These are phyloP conservation scores for Ptilorrhoa leucosticta DNA, from an alignment of 2,113 vertebrate species.

Conservation along the genomic window DNA sequence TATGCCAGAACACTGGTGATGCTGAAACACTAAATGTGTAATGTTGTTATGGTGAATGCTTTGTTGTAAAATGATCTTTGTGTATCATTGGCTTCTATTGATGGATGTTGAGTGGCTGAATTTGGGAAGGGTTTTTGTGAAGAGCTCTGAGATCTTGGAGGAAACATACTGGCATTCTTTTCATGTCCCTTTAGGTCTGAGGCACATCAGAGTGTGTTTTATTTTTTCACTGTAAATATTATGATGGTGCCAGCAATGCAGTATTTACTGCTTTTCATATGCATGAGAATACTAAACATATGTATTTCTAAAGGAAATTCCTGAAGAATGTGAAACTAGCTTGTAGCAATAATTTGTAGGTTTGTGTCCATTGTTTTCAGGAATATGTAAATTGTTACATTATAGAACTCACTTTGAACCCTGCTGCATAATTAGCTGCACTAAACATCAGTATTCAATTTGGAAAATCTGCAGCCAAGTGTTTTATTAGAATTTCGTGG, in stretches of 20 bases:
- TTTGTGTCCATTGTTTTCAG: constrained; percentile 62
- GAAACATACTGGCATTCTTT: neutral
- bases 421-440: constrained; percentile 37
- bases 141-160: neutral
- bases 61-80: neutral
- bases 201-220: neutral
- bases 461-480: constrained; percentile 54
- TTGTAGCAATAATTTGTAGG: constrained; percentile 64
- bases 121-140: neutral
- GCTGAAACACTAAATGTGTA: neutral
- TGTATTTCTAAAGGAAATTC: constrained; percentile 66
- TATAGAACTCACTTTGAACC: constrained; percentile 60
- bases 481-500: constrained; percentile 63
- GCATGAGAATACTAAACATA: constrained; percentile 64
- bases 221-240: neutral
- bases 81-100: neutral
- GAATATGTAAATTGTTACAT: constrained; percentile 47
- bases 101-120: neutral
- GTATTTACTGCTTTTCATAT: constrained; percentile 53
- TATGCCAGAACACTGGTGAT: neutral
- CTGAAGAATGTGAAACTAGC: constrained; percentile 48
- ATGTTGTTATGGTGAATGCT: neutral
- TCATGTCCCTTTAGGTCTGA: neutral
- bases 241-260: constrained; percentile 10
- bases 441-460: constrained; percentile 66